A percentile compares a stretch with the other conserved stretches of the same genome.
phyloP scores from a whole-genome alignment of 30 jellyfish, hydroid and myxozoan genomes.

The Sanderia malayensis region DNA sequence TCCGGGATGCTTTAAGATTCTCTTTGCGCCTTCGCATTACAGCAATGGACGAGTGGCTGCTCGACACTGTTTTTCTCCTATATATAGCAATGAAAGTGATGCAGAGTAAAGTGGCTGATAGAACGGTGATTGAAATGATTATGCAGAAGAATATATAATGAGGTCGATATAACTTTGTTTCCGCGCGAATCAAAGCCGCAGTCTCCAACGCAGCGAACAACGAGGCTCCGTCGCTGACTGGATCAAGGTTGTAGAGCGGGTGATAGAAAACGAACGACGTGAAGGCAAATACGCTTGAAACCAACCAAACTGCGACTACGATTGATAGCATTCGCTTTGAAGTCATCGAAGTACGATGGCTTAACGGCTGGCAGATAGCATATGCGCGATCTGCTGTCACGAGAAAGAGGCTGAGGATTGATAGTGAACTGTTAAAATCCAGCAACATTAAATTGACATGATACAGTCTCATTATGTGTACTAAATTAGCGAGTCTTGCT shows the following conservation, averaged over 20 bases:
- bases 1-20: slow-evolving; percentile 4
- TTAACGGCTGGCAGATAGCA: slow-evolving; percentile 32
- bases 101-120: background rate
- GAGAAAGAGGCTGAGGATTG: slow-evolving; percentile 31
- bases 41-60: background rate
- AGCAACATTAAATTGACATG: slow-evolving; percentile 20
- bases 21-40: background rate
- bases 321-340: slow-evolving; percentile 4
- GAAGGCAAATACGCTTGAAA: slow-evolving; percentile 25
- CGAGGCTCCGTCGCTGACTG: background rate
- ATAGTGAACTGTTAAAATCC: slow-evolving; percentile 25
- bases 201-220: background rate
- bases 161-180: background rate
- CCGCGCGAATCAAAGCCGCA: background rate
- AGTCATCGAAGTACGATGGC: slow-evolving; percentile 17
- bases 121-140: background rate
- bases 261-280: slow-evolving; percentile 21
- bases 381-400: slow-evolving; percentile 33
- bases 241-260: slow-evolving; percentile 26
- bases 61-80: background rate
- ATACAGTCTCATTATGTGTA: background rate
- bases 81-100: slow-evolving; percentile 9
- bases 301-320: slow-evolving; percentile 16
- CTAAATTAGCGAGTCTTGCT: background rate
- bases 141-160: background rate